Evolutionary conservation across 2,113 vertebrate species (phyloP).

Genomic region (Cyphotilapia sp.): DNA sequence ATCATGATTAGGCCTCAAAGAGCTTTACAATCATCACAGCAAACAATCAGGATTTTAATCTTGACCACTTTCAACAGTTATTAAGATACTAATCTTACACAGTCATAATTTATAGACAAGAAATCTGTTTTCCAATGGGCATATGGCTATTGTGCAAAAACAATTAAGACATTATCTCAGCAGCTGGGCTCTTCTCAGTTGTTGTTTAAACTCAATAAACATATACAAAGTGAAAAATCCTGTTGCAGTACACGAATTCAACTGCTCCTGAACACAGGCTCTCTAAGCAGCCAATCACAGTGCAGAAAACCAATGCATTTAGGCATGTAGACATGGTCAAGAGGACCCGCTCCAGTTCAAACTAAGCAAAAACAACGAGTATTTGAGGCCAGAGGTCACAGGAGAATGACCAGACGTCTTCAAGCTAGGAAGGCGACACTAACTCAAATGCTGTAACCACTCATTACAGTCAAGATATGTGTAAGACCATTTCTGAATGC

Average conservation of each 20-base stretch:
- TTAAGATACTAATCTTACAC: background rate
- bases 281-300: background rate
- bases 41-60: background rate
- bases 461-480: background rate
- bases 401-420: background rate
- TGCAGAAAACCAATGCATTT: background rate
- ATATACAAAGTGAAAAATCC: background rate
- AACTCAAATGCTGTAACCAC: background rate
- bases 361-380: accelerated
- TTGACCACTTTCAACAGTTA: background rate
- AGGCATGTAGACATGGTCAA: background rate
- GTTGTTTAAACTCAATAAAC: background rate
- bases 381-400: background rate
- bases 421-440: background rate
- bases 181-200: background rate
- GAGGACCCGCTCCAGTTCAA: background rate
- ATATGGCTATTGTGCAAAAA: background rate
- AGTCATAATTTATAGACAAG: background rate
- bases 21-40: background rate
- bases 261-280: background rate
- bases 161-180: background rate
- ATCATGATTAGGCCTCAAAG: background rate
- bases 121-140: background rate
- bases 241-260: background rate
- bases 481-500: background rate